phyloP scores from a whole-genome alignment of 1,140 invertebrate species.

The Zaprionus nigranus region DNA sequence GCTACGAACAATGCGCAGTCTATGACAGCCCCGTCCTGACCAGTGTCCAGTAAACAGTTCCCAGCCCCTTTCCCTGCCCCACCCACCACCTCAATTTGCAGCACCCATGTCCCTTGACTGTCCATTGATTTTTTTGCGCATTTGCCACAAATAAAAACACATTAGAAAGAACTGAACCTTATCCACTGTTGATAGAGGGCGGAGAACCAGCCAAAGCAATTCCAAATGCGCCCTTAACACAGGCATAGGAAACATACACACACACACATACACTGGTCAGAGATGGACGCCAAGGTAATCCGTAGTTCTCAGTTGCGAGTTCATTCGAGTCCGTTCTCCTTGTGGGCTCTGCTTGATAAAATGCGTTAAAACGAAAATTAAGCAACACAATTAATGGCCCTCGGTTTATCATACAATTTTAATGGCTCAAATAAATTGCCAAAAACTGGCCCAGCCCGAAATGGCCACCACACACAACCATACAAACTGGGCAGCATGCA shows the following conservation, averaged over 20 bases:
- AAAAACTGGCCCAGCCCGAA: constrained; percentile 50
- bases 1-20: constrained; percentile 25
- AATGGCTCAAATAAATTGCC: constrained; percentile 78
- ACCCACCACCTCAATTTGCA: neutral
- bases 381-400: constrained; percentile 79
- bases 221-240: constrained; percentile 25
- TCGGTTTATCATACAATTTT: constrained; percentile 80
- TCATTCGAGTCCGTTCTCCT: constrained; percentile 32
- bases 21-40: constrained; percentile 17
- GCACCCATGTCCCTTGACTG: constrained; percentile 24
- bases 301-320: constrained; percentile 24
- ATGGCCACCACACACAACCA: constrained; percentile 29
- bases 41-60: constrained; percentile 12
- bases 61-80: neutral
- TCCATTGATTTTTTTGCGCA: constrained; percentile 66
- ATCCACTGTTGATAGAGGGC: constrained; percentile 25
- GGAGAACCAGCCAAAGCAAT: constrained; percentile 16
- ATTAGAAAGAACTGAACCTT: constrained; percentile 58
- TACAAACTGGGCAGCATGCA: neutral
- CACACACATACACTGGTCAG: neutral
- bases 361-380: constrained; percentile 82
- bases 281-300: constrained; percentile 27
- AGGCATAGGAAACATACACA: neutral
- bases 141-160: constrained; percentile 68
- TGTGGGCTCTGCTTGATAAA: constrained; percentile 66